A percentile compares a stretch with the other conserved stretches of the same genome.
Conservation (phyloP, 2,797 vertebrate species). For the Notolabrus celidotus region DNA sequence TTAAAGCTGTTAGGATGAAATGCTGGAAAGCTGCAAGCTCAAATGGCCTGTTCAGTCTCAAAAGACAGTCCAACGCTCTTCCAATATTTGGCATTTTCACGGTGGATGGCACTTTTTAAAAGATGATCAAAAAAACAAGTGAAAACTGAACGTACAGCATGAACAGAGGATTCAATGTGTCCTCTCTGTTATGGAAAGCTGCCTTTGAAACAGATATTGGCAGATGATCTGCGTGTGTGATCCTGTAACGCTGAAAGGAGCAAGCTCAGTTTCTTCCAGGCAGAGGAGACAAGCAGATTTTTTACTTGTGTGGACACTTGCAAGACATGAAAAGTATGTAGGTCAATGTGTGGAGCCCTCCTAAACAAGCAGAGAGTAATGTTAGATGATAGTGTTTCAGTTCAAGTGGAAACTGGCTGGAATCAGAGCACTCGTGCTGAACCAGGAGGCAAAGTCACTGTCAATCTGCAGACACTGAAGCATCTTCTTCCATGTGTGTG, state of each 20-base stretch:
- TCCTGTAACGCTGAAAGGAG: slow-evolving; percentile 3
- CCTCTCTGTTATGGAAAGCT: background rate
- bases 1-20: slow-evolving; percentile 3
- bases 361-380: slow-evolving; percentile 26
- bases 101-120: background rate
- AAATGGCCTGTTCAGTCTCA: slow-evolving; percentile 4
- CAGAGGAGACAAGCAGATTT: slow-evolving; percentile 4
- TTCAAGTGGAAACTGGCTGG: slow-evolving; percentile 37
- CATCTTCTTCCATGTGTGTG: background rate
- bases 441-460: slow-evolving; percentile 6
- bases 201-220: slow-evolving; percentile 12
- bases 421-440: slow-evolving; percentile 29
- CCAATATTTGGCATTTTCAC: background rate
- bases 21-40: background rate
- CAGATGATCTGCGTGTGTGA: background rate
- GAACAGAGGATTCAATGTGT: background rate
- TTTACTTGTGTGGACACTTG: slow-evolving; percentile 22
- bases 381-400: slow-evolving; percentile 25
- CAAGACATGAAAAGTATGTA: slow-evolving; percentile 54
- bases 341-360: slow-evolving; percentile 38
- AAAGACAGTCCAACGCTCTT: slow-evolving; percentile 5
- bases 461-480: slow-evolving; percentile 2
- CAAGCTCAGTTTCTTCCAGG: slow-evolving; percentile 21
- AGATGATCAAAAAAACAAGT: background rate
- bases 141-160: background rate